A percentile compares a stretch with the other conserved stretches of the same genome.
Evolutionary conservation across 2,797 vertebrate genomes (phyloP).

Genomic region (Bucorvus abyssinicus): DNA sequence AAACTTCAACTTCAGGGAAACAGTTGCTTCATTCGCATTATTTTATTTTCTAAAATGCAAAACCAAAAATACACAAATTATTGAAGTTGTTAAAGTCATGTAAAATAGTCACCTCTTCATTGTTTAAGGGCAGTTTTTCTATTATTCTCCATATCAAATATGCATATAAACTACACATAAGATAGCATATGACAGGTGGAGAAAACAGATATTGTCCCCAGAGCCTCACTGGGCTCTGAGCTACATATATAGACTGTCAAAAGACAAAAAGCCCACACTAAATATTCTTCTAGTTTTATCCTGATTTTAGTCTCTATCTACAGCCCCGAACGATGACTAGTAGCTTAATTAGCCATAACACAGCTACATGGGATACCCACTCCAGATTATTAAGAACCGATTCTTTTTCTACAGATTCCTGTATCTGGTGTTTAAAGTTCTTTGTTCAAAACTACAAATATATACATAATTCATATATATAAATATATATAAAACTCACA

Average conservation of each 20-base stretch:
- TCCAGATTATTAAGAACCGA: neutral
- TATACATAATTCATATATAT: neutral
- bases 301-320: neutral
- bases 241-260: neutral
- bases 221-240: neutral
- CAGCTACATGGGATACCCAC: neutral
- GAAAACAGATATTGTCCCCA: neutral
- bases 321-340: neutral
- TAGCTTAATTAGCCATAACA: neutral
- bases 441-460: neutral
- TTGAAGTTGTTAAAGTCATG: neutral
- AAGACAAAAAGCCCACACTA: neutral
- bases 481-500: neutral
- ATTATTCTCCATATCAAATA: neutral
- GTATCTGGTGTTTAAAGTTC: neutral
- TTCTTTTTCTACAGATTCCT: neutral
- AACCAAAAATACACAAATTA: neutral
- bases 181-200: neutral
- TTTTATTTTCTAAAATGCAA: conserved; percentile 79
- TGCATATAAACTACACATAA: neutral
- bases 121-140: neutral
- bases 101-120: neutral
- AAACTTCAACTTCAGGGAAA: conserved; percentile 83
- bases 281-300: neutral
- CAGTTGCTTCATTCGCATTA: conserved; percentile 86